Conservation (phyloP, 92 coral and sea anemone species). For the Ricordea florida region DNA sequence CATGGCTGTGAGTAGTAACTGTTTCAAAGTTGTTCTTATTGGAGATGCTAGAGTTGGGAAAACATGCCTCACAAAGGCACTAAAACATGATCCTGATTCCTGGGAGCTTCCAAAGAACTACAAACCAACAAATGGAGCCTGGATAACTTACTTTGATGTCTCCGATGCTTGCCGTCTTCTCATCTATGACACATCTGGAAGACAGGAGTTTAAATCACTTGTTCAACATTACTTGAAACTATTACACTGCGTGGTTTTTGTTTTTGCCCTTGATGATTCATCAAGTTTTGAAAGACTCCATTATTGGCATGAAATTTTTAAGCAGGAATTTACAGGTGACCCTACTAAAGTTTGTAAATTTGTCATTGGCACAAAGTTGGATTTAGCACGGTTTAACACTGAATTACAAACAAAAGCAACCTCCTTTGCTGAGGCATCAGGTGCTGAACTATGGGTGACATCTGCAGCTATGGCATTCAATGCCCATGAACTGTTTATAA, state of each 20-base stretch:
- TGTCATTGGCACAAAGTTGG: slow-evolving; percentile 71
- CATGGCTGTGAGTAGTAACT: too few species aligned
- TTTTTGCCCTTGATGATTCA: slow-evolving; percentile 67
- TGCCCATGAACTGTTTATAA: slow-evolving; percentile 41
- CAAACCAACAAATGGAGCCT: slow-evolving; percentile 55
- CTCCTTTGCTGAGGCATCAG: slow-evolving; percentile 48
- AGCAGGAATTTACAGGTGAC: slow-evolving; percentile 34
- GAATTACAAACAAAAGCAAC: slow-evolving; percentile 48
- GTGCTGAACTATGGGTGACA: slow-evolving; percentile 56
- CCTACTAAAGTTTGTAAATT: slow-evolving; percentile 23
- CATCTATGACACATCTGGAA: slow-evolving; percentile 68
- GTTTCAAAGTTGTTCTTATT: slow-evolving; percentile 63
- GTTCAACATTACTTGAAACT: slow-evolving; percentile 34
- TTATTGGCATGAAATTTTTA: slow-evolving; percentile 42
- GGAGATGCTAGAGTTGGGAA: slow-evolving; percentile 77
- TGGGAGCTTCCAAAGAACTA: slow-evolving; percentile 35
- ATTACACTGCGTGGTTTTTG: slow-evolving; percentile 63
- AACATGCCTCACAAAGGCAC: slow-evolving; percentile 44
- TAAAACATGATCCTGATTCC: slow-evolving; percentile 1
- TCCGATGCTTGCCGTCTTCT: slow-evolving; percentile 51
- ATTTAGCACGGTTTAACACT: slow-evolving; percentile 12
- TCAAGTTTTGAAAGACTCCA: slow-evolving; percentile 48
- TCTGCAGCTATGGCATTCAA: slow-evolving; percentile 52
- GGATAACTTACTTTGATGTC: slow-evolving; percentile 24
- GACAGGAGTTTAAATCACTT: slow-evolving; percentile 10